These are phyloP conservation scores for Anniella stebbinsi DNA, from an alignment of 2,797 vertebrate species.

Conservation along the genomic window DNA sequence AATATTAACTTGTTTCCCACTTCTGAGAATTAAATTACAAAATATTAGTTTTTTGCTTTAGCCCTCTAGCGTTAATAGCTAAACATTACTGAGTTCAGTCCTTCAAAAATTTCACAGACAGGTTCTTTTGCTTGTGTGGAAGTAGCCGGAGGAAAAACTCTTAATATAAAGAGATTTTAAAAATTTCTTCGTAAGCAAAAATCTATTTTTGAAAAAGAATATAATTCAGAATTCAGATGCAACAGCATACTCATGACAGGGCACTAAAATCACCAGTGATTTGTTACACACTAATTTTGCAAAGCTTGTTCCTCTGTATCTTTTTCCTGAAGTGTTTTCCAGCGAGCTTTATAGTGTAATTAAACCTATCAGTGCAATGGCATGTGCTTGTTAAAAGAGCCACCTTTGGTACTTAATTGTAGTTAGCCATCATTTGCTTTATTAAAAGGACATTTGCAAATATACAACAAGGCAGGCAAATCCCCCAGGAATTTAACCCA, in stretches of 20 bases:
- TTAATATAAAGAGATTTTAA: background rate
- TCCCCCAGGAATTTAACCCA: slow-evolving; percentile 35
- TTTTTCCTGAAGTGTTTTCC: slow-evolving; percentile 38
- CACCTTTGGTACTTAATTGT: slow-evolving; percentile 51
- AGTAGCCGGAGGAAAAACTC: background rate
- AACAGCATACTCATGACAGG: background rate
- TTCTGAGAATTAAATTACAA: background rate
- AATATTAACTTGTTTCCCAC: background rate
- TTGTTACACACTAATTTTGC: slow-evolving; percentile 43
- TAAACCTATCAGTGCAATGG: slow-evolving; percentile 47
- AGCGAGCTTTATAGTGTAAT: slow-evolving; percentile 44
- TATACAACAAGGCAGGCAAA: slow-evolving; percentile 43
- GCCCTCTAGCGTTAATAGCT: slow-evolving; percentile 27
- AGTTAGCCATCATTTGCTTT: slow-evolving; percentile 52
- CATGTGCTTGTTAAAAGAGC: slow-evolving; percentile 48
- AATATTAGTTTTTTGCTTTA: slow-evolving; percentile 6
- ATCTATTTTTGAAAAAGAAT: slow-evolving; percentile 5
- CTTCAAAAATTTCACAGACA: slow-evolving; percentile 3
- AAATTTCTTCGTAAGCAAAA: slow-evolving; percentile 9
- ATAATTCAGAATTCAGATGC: slow-evolving; percentile 23
- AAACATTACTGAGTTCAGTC: background rate
- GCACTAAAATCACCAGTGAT: slow-evolving; percentile 32
- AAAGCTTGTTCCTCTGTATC: slow-evolving; percentile 21
- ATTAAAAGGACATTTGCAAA: slow-evolving; percentile 51
- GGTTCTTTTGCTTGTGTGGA: background rate